phyloP scores from a whole-genome alignment of 2,888 invertebrate genomes.

The Nomada lathburiana region DNA sequence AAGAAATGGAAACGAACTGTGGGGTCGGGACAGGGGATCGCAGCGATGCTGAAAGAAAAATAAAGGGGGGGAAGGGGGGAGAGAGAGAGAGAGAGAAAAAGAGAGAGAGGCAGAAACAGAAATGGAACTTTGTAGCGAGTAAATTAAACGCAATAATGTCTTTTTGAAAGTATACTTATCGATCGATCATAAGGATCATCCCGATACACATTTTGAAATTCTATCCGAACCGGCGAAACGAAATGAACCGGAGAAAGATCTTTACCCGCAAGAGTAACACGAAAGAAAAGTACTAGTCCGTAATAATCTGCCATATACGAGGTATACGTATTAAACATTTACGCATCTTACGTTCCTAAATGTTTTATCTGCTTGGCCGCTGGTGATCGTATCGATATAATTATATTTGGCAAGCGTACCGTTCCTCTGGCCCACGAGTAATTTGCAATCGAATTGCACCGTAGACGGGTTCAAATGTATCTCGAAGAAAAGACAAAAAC shows the following conservation, averaged over 20 bases:
- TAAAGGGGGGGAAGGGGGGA: neutral
- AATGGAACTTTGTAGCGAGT: slow-evolving; percentile 56
- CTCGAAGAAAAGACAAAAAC: neutral
- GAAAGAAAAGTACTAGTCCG: slow-evolving; percentile 70
- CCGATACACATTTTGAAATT: slow-evolving; percentile 52
- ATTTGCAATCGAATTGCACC: slow-evolving; percentile 29
- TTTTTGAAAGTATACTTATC: slow-evolving; percentile 70
- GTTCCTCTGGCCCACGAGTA: neutral
- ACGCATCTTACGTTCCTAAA: slow-evolving; percentile 70
- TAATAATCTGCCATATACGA: slow-evolving; percentile 74
- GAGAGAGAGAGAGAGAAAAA: neutral
- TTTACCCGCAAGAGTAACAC: slow-evolving; percentile 42
- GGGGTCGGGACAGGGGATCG: too few relatives aligned
- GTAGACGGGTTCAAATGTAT: slow-evolving; percentile 12
- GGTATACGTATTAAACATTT: slow-evolving; percentile 71
- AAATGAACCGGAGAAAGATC: slow-evolving; percentile 30
- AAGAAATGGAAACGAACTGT: neutral
- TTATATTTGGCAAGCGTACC: slow-evolving; percentile 22
- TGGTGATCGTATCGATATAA: slow-evolving; percentile 42
- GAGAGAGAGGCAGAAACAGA: neutral
- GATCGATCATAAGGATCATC: slow-evolving; percentile 59
- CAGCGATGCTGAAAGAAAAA: too few relatives aligned
- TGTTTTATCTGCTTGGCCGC: slow-evolving; percentile 62
- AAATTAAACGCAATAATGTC: slow-evolving; percentile 70
- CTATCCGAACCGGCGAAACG: slow-evolving; percentile 57